Percentiles rank a stretch among this genome's conserved stretches.
These are phyloP conservation scores for Callithrix jacchus DNA, from an alignment of 2,113 vertebrate species.

Conservation along the genomic window DNA sequence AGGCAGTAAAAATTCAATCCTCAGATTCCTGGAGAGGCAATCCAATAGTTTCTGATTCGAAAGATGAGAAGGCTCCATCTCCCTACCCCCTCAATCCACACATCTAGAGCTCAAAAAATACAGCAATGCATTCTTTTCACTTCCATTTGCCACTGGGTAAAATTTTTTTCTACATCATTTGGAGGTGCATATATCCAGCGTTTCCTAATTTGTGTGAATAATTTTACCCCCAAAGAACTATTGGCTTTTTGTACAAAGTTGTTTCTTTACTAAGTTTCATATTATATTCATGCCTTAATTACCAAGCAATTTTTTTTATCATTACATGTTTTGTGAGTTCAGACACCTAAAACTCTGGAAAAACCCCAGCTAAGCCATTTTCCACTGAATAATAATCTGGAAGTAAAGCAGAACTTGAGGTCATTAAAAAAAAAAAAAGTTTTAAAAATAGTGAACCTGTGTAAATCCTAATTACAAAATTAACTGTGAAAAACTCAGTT, in stretches of 20 bases:
- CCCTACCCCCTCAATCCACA: not conserved
- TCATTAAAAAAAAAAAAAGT: not conserved
- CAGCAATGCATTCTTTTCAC: not conserved
- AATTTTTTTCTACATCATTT: not conserved
- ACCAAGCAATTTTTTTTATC: not conserved
- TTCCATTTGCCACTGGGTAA: no score
- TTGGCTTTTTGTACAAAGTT: not conserved
- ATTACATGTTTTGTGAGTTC: not conserved
- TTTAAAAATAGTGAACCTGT: not conserved
- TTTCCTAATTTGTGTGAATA: not conserved
- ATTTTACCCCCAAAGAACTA: not conserved
- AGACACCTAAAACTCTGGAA: not conserved
- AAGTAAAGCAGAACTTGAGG: not conserved
- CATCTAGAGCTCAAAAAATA: not conserved
- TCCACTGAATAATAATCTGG: not conserved
- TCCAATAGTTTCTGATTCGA: not conserved
- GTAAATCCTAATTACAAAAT: not conserved
- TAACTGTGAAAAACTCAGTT: not conserved
- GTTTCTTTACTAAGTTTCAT: not conserved
- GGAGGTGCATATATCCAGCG: not conserved
- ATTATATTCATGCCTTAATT: not conserved
- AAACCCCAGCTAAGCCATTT: not conserved
- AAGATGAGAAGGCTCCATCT: not conserved
- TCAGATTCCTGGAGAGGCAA: not conserved
- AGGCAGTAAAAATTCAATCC: not conserved